phyloP scores from a whole-genome alignment of 1,140 invertebrate species.

The Brachionus rubens region DNA sequence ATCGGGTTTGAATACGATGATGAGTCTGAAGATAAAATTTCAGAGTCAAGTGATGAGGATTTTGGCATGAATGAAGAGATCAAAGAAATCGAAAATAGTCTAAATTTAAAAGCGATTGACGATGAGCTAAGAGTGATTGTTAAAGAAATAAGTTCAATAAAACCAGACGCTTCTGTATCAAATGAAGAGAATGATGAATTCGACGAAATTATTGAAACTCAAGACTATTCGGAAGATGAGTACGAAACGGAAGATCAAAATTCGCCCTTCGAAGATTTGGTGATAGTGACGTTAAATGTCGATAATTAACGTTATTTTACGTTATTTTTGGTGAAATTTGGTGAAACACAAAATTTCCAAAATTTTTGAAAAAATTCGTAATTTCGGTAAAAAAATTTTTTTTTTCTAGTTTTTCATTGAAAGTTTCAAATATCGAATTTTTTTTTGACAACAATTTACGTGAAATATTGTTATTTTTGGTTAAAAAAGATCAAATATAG shows the following conservation, averaged over 20 bases:
- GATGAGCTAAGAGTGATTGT: background rate
- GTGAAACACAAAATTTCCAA: too few species aligned
- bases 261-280: background rate
- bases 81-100: background rate
- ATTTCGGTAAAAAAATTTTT: too few species aligned
- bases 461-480: too few species aligned
- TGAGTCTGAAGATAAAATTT: background rate
- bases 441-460: too few species aligned
- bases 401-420: too few species aligned
- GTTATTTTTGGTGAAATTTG: too few species aligned
- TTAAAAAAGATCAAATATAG: too few species aligned
- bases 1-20: background rate
- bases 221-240: background rate
- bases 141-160: background rate
- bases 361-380: too few species aligned
- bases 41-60: background rate
- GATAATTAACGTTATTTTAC: too few species aligned
- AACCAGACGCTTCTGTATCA: background rate
- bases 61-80: background rate
- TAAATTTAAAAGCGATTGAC: constrained; percentile 14
- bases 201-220: background rate
- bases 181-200: background rate
- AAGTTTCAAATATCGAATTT: too few species aligned
- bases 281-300: background rate
- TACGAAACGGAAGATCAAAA: background rate